These are phyloP conservation scores for Cydia amplana DNA, from an alignment of 1,140 invertebrate genomes.

Conservation along the genomic window DNA sequence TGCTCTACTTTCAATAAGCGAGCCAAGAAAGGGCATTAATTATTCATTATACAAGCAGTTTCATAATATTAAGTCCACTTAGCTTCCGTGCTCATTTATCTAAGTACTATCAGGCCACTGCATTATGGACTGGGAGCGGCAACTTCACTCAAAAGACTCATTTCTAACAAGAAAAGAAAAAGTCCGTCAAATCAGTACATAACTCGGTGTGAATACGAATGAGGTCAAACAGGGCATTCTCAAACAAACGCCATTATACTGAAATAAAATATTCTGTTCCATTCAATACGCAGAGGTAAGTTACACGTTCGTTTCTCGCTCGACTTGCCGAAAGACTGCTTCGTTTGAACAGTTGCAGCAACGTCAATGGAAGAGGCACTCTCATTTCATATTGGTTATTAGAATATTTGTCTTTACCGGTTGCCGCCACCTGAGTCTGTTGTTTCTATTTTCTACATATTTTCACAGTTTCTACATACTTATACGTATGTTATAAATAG, in stretches of 20 bases:
- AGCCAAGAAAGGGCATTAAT: background rate
- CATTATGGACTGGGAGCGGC: conserved; percentile 41
- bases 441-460: background rate
- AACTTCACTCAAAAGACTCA: conserved; percentile 50
- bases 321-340: conserved; percentile 64
- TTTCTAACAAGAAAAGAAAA: conserved; percentile 56
- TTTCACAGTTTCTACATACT: background rate
- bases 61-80: conserved; percentile 10
- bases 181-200: conserved; percentile 62
- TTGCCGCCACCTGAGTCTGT: conserved; percentile 25
- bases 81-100: conserved; percentile 7
- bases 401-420: conserved; percentile 30
- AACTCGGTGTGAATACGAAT: conserved; percentile 75
- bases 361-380: conserved; percentile 29
- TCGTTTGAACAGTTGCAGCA: conserved; percentile 68
- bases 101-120: background rate
- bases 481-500: background rate
- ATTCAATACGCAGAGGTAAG: conserved; percentile 66
- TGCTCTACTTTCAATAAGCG: background rate
- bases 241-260: conserved; percentile 66
- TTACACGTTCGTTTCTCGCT: conserved; percentile 50
- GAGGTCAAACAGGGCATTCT: conserved; percentile 74
- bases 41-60: conserved; percentile 2
- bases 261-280: conserved; percentile 76
- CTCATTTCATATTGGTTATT: conserved; percentile 30